Percentiles rank a stretch among this genome's conserved stretches.
Evolutionary conservation across 2,888 invertebrate species (phyloP).

Genomic region (Pecten maximus): DNA sequence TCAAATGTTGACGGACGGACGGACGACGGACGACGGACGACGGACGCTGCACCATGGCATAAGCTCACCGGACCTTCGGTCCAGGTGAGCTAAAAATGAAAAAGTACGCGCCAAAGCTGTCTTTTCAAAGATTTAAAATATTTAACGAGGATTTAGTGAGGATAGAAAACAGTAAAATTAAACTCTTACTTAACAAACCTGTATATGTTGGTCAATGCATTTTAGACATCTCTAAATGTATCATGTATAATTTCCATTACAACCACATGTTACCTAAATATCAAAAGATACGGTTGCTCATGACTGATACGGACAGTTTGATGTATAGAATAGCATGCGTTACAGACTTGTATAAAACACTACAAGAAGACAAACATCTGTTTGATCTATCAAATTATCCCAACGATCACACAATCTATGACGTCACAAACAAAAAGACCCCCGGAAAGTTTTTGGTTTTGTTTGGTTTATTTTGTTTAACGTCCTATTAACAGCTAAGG

Average conservation of each 20-base stretch:
- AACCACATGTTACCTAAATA: slow-evolving; percentile 42
- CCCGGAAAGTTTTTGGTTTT: too few species aligned
- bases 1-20: too few species aligned
- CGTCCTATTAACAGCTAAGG: too few species aligned
- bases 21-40: too few species aligned
- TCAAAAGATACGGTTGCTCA: slow-evolving; percentile 27
- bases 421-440: slow-evolving; percentile 39
- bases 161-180: slow-evolving; percentile 40
- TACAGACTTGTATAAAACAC: neutral
- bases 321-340: slow-evolving; percentile 25
- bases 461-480: too few species aligned
- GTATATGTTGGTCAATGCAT: slow-evolving; percentile 40
- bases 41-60: too few species aligned
- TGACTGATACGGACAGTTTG: slow-evolving; percentile 47
- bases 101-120: slow-evolving; percentile 38
- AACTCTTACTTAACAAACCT: slow-evolving; percentile 45
- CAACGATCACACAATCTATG: slow-evolving; percentile 4
- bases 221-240: too few species aligned
- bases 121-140: slow-evolving; percentile 45
- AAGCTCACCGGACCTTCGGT: too few species aligned
- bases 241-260: slow-evolving; percentile 50
- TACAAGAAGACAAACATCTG: neutral
- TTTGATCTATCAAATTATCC: neutral
- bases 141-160: slow-evolving; percentile 50
- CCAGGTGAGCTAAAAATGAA: too few species aligned